A percentile compares a stretch with the other conserved stretches of the same genome.
phyloP scores from a whole-genome alignment of 2,797 vertebrate genomes.

The Rousettus madagascariensis region DNA sequence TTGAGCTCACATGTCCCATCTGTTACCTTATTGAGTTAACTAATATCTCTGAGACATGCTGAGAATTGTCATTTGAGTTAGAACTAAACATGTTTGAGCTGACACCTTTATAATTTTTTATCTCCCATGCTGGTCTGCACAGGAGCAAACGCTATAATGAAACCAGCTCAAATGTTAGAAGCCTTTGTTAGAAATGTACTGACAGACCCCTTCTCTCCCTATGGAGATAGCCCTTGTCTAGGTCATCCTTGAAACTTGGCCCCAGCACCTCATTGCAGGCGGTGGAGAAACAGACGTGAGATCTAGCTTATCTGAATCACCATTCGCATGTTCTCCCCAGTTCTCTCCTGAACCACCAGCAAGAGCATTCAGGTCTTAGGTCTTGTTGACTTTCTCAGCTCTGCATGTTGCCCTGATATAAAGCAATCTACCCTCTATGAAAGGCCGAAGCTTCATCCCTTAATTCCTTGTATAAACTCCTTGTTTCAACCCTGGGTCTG shows the following conservation, averaged over 20 bases:
- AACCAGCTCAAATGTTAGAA: not conserved
- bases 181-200: not conserved
- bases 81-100: not conserved
- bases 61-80: not conserved
- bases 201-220: not conserved
- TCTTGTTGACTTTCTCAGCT: not conserved
- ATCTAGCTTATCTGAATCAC: not conserved
- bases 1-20: not conserved
- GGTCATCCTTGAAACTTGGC: not conserved
- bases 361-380: not conserved
- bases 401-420: not conserved
- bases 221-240: fast-evolving
- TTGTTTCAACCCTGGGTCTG: not conserved
- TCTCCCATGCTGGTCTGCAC: not conserved
- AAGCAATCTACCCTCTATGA: not conserved
- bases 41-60: not conserved
- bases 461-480: not conserved
- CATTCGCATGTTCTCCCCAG: not conserved
- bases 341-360: not conserved
- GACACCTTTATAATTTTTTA: not conserved
- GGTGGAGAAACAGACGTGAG: fast-evolving
- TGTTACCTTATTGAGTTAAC: not conserved
- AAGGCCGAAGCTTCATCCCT: not conserved
- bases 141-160: not conserved
- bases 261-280: not conserved